Evolutionary conservation across 2,888 invertebrate genomes (phyloP), one percentile per base, ranked within the genome.

Genomic region (Tipula confusa): DNA sequence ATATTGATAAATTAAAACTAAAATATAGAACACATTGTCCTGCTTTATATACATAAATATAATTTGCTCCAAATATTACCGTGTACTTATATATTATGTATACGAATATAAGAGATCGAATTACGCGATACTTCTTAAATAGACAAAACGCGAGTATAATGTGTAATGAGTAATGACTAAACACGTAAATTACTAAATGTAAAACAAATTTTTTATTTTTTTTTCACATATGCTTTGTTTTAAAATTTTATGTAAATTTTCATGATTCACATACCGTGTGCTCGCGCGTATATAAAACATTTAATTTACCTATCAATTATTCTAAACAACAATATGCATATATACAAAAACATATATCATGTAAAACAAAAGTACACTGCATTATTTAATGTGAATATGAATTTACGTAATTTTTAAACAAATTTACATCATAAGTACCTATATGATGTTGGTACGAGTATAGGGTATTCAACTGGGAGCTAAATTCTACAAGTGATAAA

Each of bases 261-360:
- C 9, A 64, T 64, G 64, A 64, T 64, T 64, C 64, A 64, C 64
- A 64, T 64, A 64, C 24, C 24, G 64, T 64, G n/a, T n/a, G 64
- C 24, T 64, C 24, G 64, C 64, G 64, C 64, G 64, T 24, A 24
- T 24, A 64, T n/a, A n/a, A n/a, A 64, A 7, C 64, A 64, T 64
- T 64, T 11, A 64, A 64, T 64, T 64, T 64, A 64, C 64, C 64
- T 64, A 64, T 64, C 64, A 64, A 24, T 64, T 64, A 64, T 64
- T 24, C 64, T 24, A 64, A 64, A 64, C 33, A 33, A 11, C 64
- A 64, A 24, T 9, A 43, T 43, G 9, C 9, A 9, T 43, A 43
- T 2, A 64, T 64, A 64, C 24, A 64, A 9, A 64, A 15, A 11
- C 15, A 43, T 43, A 64, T n/a, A n/a, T n/a, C n/a, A n/a, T n/a